Evolutionary conservation across 1,140 invertebrate genomes (phyloP).

Genomic region (Drosophila asahinai): DNA sequence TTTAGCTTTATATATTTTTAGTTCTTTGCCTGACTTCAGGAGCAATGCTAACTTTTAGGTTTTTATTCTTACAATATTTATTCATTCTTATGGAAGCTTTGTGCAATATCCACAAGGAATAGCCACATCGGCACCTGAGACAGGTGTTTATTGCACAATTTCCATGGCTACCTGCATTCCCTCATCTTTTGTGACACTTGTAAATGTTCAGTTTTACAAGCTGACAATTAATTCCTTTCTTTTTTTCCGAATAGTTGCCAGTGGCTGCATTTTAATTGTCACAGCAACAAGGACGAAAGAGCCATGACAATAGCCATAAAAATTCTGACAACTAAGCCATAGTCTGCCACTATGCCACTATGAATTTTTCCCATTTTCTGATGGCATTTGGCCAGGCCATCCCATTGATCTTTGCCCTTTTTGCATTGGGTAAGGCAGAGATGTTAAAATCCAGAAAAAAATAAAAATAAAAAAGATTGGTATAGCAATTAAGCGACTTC

Average conservation of each 20-base stretch:
- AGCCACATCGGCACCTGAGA: too few species aligned
- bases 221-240: constrained; percentile 56
- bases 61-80: not conserved
- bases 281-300: constrained; percentile 31
- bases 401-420: constrained; percentile 46
- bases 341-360: not conserved
- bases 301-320: constrained; percentile 37
- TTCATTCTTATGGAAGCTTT: too few species aligned
- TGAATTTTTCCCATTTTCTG: constrained; percentile 18
- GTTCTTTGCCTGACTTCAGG: constrained; percentile 14
- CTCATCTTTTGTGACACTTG: not conserved
- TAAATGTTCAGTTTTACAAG: constrained; percentile 47
- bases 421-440: not conserved
- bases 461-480: constrained; percentile 7
- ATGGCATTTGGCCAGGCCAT: constrained; percentile 36
- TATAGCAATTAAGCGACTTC: constrained; percentile 62
- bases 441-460: constrained; percentile 21
- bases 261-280: constrained; percentile 71
- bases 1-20: not conserved
- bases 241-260: constrained; percentile 45
- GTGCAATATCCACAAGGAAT: not conserved
- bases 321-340: constrained; percentile 37
- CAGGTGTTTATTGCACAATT: constrained; percentile 17
- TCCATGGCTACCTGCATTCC: not conserved
- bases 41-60: constrained; percentile 5